Conservation (phyloP, 2,113 vertebrate genomes). For the Chrysemys picta region DNA sequence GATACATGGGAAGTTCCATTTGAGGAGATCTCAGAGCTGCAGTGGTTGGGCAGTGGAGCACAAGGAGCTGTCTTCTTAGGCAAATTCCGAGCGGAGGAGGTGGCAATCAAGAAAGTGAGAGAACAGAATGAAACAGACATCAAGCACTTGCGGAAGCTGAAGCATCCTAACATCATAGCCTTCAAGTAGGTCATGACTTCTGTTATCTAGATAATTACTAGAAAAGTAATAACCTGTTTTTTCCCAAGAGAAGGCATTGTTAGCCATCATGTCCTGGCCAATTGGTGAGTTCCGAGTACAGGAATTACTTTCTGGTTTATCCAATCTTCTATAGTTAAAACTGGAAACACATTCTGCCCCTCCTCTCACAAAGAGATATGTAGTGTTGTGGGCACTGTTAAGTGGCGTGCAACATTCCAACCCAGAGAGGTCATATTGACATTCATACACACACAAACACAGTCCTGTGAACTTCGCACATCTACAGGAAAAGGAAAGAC, state of each 20-base stretch:
- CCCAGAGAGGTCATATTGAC: rapidly evolving
- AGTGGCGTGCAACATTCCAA: rapidly evolving
- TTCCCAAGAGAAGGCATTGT: not conserved
- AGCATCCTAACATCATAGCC: constrained; percentile 98
- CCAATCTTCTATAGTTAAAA: not conserved
- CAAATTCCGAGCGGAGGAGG: constrained; percentile 94
- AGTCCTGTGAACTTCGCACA: not conserved
- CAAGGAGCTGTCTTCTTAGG: constrained; percentile 97
- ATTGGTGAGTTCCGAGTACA: not conserved
- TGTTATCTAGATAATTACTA: not conserved
- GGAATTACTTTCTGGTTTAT: not conserved
- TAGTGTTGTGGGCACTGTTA: no score
- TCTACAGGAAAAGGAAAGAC: not conserved
- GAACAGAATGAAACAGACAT: constrained; percentile 99
- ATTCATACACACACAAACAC: not conserved
- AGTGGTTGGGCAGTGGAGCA: constrained; percentile 98
- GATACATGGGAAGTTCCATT: constrained; percentile 99
- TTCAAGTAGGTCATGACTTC: constrained; percentile 89
- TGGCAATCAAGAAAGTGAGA: constrained; percentile 99
- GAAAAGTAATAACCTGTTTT: rapidly evolving
- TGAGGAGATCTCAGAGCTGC: constrained; percentile 97
- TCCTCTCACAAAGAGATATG: not conserved
- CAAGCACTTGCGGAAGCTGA: constrained; percentile 95
- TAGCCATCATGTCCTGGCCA: rapidly evolving
- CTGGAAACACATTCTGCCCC: not conserved